Base-by-base conservation (phyloP, 1,140 invertebrate genomes). In the Drosophila murphyi region DNA sequence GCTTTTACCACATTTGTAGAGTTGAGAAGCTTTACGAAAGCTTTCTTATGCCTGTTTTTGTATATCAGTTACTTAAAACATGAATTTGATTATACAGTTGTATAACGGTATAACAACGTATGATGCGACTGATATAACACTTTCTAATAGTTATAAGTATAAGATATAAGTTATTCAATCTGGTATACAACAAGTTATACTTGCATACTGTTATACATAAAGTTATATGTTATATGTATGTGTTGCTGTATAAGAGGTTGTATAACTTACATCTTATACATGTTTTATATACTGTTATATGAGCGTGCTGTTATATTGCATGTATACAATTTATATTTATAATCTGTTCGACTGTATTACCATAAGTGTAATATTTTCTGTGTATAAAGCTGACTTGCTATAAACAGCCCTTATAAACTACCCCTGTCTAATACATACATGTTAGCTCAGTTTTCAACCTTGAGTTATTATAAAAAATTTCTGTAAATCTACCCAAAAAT, bases 381-480 rank as follows among this genome's bases (percentile, higher is more conserved):
- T n/a, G 1, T 20, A 59, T 45, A 47, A 12, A 61, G 35, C 5
- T 20, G 3, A 28, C 12, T 52, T 35, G 51, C 51, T 52, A 52
- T 52, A 52, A 64, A 4, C 37, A 41, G 12, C 61, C 37, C 37
- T 8, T 43, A 6, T 6, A 35, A 63, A 3, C 28, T 35, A n/a
- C 60, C 48, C 48, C 35, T 52, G 0, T 0, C 10, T n/a, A 1
- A 43, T 43, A n/a, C 39, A 43, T 3, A 20, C 0, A 20, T 20
- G 0, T 5, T 5, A 63, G 34, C 28, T 12, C 0, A 35, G 28
- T 39, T 43, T 43, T 2, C 48, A 43, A 51, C 61, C 35, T 4
- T n/a, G 29, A 4, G 10, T 5, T 64, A 12, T 4, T 45, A 64
- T 54, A 54, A 54, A 52, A 28, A 43, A 20, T 4, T 2, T 64